Percentiles rank a stretch among this genome's conserved stretches.
phyloP scores from a whole-genome alignment of 2,797 vertebrate genomes.

The Myotis findleyi region DNA sequence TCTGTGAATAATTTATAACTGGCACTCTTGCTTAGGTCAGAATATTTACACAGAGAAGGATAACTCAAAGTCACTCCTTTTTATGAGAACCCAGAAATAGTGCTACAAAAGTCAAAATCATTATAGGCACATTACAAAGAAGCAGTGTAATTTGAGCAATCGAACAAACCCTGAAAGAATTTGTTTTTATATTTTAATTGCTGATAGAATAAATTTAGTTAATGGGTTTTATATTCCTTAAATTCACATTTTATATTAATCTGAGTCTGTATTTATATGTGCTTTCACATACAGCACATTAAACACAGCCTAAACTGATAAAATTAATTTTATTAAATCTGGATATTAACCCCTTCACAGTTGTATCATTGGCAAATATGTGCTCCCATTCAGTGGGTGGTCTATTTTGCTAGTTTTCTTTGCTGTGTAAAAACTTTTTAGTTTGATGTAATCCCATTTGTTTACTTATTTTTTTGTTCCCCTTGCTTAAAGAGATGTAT shows the following conservation, averaged over 20 bases:
- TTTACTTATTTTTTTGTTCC: background rate
- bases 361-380: background rate
- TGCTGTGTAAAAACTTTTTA: background rate
- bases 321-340: conserved; percentile 61
- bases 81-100: conserved; percentile 59
- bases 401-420: background rate
- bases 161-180: conserved; percentile 53
- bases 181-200: conserved; percentile 71
- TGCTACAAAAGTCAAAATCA: conserved; percentile 64
- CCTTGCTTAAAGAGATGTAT: background rate
- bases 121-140: conserved; percentile 58
- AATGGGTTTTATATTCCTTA: conserved; percentile 61
- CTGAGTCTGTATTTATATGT: conserved; percentile 52
- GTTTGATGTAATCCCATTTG: background rate
- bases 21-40: conserved; percentile 61
- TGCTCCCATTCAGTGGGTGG: background rate
- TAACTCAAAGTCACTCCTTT: conserved; percentile 69
- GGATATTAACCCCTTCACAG: conserved; percentile 43
- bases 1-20: conserved; percentile 57
- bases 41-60: conserved; percentile 51
- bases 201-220: conserved; percentile 69
- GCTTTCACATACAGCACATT: conserved; percentile 44
- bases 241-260: conserved; percentile 65
- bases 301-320: conserved; percentile 27
- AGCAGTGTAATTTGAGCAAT: conserved; percentile 63